Conservation (phyloP, 2,888 invertebrate species). For the Mechanitis messenoides region DNA sequence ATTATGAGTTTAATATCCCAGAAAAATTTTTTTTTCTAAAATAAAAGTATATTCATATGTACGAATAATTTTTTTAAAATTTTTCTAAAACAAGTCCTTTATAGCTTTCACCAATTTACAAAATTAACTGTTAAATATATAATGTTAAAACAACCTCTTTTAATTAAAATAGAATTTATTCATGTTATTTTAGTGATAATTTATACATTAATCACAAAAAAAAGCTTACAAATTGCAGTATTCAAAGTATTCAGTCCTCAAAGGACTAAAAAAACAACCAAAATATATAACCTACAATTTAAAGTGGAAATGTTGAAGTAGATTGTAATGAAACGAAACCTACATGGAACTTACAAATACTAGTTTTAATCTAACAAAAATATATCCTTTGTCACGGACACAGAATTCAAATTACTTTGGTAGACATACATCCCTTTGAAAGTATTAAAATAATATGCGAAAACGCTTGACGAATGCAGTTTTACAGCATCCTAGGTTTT, state of each 20-base stretch:
- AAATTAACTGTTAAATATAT: too few species aligned
- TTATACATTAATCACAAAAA: too few species aligned
- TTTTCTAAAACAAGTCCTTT: too few species aligned
- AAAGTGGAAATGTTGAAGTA: background rate
- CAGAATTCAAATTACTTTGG: slow-evolving; percentile 5
- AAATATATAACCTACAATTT: slow-evolving; percentile 3
- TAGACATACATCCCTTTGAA: slow-evolving; percentile 10
- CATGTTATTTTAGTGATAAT: too few species aligned
- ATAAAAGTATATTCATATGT: too few species aligned
- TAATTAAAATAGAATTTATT: too few species aligned
- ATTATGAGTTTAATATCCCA: too few species aligned
- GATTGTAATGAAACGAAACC: slow-evolving; percentile 6
- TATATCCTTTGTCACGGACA: background rate
- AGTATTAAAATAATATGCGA: slow-evolving; percentile 26
- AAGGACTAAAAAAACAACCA: background rate
- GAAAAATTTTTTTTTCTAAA: too few species aligned
- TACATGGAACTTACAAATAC: background rate
- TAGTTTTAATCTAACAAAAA: slow-evolving; percentile 5
- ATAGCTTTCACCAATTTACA: too few species aligned
- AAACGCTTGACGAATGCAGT: slow-evolving; percentile 32
- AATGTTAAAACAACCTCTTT: too few species aligned
- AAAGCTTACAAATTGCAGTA: background rate
- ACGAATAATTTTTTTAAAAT: too few species aligned
- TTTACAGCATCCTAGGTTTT: slow-evolving; percentile 28
- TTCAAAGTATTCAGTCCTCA: background rate